Evolutionary conservation across 2,888 invertebrate genomes (phyloP).

Genomic region (Lasius platythorax): DNA sequence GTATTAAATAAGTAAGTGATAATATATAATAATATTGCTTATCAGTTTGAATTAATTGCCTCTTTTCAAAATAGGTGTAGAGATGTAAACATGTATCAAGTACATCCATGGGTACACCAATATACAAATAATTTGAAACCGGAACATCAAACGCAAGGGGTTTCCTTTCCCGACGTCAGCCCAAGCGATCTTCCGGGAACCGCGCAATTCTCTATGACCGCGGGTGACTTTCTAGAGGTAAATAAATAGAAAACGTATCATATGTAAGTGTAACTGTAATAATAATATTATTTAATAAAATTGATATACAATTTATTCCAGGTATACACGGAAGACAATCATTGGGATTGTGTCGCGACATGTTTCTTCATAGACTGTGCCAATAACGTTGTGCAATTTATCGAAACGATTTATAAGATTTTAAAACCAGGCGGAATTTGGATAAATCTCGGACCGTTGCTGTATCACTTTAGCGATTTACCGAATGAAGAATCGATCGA

Average conservation of each 20-base stretch:
- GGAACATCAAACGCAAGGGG: conserved; percentile 92
- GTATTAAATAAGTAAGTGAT: conserved; percentile 93
- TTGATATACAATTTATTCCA: conserved; percentile 78
- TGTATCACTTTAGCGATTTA: conserved; percentile 96
- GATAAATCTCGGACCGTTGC: conserved; percentile 96
- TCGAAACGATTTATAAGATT: conserved; percentile 96
- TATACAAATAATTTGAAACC: conserved; percentile 95
- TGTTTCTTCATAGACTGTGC: conserved; percentile 99
- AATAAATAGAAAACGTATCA: not conserved
- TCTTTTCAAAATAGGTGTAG: conserved; percentile 86
- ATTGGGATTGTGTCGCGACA: conserved; percentile 97
- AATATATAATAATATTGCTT: not conserved
- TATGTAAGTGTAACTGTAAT: not conserved
- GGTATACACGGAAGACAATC: conserved; percentile 90
- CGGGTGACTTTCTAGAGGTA: conserved; percentile 98
- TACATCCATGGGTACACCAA: conserved; percentile 98
- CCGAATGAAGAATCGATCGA: conserved; percentile 96
- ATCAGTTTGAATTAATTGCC: not conserved
- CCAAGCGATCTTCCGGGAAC: conserved; percentile 90
- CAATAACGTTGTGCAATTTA: conserved; percentile 97
- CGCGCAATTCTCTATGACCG: conserved; percentile 96
- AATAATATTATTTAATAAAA: not conserved
- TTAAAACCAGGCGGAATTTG: conserved; percentile 96
- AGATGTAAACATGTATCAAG: conserved; percentile 90
- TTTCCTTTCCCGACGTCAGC: conserved; percentile 95